Evolutionary conservation across 2,113 vertebrate species (phyloP).

Genomic region (Machaerirhynchus nigripectus): DNA sequence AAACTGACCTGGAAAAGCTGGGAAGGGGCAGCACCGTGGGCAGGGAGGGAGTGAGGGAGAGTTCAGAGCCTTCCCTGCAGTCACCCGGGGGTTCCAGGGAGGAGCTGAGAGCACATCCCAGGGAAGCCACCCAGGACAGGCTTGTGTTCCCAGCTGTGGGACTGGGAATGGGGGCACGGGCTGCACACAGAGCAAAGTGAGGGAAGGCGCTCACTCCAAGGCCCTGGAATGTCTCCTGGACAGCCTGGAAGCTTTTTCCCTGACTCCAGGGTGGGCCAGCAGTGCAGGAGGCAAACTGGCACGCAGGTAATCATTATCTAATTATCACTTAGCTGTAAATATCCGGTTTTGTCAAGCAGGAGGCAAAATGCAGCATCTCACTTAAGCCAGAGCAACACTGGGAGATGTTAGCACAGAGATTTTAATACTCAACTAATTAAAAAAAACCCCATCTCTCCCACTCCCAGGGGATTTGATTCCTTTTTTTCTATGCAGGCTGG

Average conservation of each 20-base stretch:
- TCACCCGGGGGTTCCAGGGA: not conserved
- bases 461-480: not conserved
- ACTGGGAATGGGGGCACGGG: not conserved
- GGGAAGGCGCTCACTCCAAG: not conserved
- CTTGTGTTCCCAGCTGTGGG: not conserved
- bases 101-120: not conserved
- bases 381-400: not conserved
- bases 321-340: not conserved
- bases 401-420: not conserved
- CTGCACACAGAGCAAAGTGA: not conserved
- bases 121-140: not conserved
- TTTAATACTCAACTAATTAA: not conserved
- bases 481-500: not conserved
- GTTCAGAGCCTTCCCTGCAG: not conserved
- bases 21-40: not conserved
- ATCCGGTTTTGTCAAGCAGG: not conserved
- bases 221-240: not conserved
- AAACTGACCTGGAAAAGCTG: accelerated
- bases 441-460: not conserved
- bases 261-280: not conserved
- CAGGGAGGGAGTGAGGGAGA: not conserved
- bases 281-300: not conserved
- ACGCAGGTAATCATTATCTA: not conserved
- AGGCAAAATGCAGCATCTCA: not conserved
- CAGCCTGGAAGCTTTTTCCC: not conserved